A percentile compares a stretch with the other conserved stretches of the same genome.
Conservation (phyloP, 2,888 invertebrate species). For the Zaprionus lineosus region DNA sequence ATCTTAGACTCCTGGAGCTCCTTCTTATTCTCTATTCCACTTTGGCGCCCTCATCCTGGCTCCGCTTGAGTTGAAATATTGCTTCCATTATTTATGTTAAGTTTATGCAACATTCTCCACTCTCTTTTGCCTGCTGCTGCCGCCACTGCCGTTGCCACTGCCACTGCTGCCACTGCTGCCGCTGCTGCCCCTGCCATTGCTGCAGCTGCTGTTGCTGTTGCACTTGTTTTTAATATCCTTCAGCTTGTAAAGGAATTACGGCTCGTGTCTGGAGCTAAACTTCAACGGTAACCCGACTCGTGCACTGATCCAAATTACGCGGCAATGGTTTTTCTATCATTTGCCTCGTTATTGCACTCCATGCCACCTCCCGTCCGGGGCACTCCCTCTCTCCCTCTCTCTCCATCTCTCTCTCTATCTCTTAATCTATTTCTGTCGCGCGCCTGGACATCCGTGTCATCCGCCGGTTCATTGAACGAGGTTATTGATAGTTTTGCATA, state of each 20-base stretch:
- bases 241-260: constrained; percentile 73
- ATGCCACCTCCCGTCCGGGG: neutral
- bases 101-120: constrained; percentile 66
- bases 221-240: constrained; percentile 78
- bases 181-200: constrained; percentile 16
- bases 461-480: constrained; percentile 51
- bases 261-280: constrained; percentile 23
- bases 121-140: constrained; percentile 34
- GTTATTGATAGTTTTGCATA: constrained; percentile 38
- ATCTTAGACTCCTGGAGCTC: no score
- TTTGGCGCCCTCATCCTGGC: constrained; percentile 39
- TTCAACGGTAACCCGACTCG: constrained; percentile 32
- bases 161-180: neutral
- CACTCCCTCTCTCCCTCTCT: neutral
- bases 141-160: constrained; percentile 12
- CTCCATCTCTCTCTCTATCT: neutral
- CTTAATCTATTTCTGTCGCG: neutral
- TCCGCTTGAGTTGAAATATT: constrained; percentile 59
- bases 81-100: constrained; percentile 77
- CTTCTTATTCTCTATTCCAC: constrained; percentile 28
- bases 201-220: constrained; percentile 33
- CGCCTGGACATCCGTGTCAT: constrained; percentile 20
- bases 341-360: constrained; percentile 59
- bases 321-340: constrained; percentile 68
- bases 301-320: constrained; percentile 48